Conservation (phyloP, 2,888 invertebrate species). For the Uloborus plumipes region DNA sequence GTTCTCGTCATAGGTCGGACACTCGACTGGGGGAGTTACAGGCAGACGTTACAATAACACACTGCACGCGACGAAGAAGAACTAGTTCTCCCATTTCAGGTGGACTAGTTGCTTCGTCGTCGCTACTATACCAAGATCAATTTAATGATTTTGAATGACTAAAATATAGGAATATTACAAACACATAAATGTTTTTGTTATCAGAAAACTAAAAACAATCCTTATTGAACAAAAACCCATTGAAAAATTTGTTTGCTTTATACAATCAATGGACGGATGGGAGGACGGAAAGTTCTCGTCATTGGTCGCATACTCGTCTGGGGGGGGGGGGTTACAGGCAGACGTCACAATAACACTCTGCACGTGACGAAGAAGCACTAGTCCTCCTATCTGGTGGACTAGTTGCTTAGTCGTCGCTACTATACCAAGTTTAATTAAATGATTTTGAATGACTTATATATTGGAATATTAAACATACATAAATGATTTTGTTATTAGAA, state of each 20-base stretch:
- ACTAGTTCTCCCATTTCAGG: not conserved
- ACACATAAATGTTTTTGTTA: no score
- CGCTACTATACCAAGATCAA: no score
- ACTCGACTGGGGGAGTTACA: conserved; percentile 50
- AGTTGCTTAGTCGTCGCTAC: not conserved
- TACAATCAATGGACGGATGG: conserved; percentile 57
- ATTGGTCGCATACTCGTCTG: conserved; percentile 64
- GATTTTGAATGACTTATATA: no score
- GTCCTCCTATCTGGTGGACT: not conserved
- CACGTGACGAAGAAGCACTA: not conserved
- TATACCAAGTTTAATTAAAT: no score
- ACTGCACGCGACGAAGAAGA: not conserved
- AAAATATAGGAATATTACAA: no score
- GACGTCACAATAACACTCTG: not conserved
- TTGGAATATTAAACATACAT: no score
- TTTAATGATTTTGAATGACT: no score
- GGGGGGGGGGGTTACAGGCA: conserved; percentile 9
- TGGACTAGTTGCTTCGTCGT: not conserved
- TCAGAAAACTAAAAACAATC: no score
- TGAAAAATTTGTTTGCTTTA: conserved; percentile 22
- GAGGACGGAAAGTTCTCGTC: conserved; percentile 57
- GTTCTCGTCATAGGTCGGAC: conserved; percentile 62
- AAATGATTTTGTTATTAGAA: no score
- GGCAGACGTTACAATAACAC: not conserved
- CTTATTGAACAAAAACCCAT: no score